These are phyloP conservation scores for Gallinago solitaria DNA, from an alignment of 2,797 vertebrate species.

Conservation along the genomic window DNA sequence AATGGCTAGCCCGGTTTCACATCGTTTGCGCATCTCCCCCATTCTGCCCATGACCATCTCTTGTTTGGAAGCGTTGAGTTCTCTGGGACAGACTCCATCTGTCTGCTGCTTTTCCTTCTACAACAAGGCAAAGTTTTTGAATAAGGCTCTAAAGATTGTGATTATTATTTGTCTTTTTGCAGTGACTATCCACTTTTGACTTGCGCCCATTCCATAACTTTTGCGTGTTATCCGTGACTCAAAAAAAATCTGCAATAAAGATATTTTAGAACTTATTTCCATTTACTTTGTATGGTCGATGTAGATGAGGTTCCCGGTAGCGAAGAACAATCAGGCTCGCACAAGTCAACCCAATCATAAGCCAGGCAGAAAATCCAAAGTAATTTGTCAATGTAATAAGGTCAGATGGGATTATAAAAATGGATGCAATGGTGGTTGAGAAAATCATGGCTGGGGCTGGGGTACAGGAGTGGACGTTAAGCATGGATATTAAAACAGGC, in stretches of 20 bases:
- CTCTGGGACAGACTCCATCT: background rate
- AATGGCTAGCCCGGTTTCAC: background rate
- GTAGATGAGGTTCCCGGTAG: conserved; percentile 72
- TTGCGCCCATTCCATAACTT: background rate
- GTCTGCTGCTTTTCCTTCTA: background rate
- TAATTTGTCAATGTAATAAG: conserved; percentile 75
- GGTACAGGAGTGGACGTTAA: conserved; percentile 69
- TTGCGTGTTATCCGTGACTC: background rate
- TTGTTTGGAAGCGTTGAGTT: background rate
- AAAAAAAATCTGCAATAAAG: background rate
- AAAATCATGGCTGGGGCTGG: conserved; percentile 76
- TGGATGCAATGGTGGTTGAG: conserved; percentile 66
- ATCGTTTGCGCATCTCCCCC: background rate
- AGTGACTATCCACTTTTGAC: background rate
- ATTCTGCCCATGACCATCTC: background rate
- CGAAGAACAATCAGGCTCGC: conserved; percentile 75
- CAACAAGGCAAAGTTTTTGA: background rate
- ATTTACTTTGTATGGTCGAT: conserved; percentile 78
- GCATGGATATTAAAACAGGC: conserved; percentile 76
- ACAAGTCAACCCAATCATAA: conserved; percentile 71
- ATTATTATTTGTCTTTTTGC: background rate
- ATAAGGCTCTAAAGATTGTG: background rate
- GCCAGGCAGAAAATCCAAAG: conserved; percentile 67
- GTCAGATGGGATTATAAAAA: conserved; percentile 75
- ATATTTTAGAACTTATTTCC: background rate